Evolutionary conservation across 2,888 invertebrate species (phyloP).

Genomic region (Chrysotoxum bicinctum): DNA sequence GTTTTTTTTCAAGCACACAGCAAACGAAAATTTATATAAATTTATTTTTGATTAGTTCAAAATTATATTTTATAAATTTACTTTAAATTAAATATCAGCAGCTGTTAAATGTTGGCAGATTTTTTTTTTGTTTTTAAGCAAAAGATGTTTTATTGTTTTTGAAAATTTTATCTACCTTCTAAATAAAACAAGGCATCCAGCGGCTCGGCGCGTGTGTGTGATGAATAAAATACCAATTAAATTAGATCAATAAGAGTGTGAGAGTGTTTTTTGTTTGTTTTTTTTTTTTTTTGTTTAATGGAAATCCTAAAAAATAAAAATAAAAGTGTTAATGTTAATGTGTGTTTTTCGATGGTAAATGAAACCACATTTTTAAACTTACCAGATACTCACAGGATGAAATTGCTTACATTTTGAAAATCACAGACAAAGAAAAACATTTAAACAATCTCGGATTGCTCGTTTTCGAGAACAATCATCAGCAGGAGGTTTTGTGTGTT

Average conservation of each 20-base stretch:
- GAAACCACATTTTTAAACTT: slow-evolving; percentile 59
- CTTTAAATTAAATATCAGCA: slow-evolving; percentile 54
- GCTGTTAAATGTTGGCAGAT: slow-evolving; percentile 65
- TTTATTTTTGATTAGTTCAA: slow-evolving; percentile 25
- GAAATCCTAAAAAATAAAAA: slow-evolving; percentile 52
- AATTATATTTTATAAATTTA: slow-evolving; percentile 29
- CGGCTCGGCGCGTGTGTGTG: slow-evolving; percentile 44
- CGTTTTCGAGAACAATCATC: slow-evolving; percentile 60
- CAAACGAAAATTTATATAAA: slow-evolving; percentile 23
- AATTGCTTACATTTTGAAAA: slow-evolving; percentile 26
- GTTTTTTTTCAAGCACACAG: slow-evolving; percentile 16
- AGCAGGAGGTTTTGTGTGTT: slow-evolving; percentile 47
- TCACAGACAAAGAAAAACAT: slow-evolving; percentile 25
- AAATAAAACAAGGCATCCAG: slow-evolving; percentile 63
- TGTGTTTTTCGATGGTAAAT: slow-evolving; percentile 46
- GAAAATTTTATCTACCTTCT: slow-evolving; percentile 61
- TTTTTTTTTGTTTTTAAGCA: slow-evolving; percentile 33
- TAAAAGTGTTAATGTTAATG: slow-evolving; percentile 64
- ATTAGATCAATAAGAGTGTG: slow-evolving; percentile 45
- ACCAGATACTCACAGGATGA: slow-evolving; percentile 42
- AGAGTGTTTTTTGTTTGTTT: slow-evolving; percentile 22
- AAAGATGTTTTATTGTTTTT: slow-evolving; percentile 30
- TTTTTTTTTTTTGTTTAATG: slow-evolving; percentile 15
- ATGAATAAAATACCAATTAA: slow-evolving; percentile 39
- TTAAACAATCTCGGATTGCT: neutral